Evolutionary conservation across 2,113 vertebrate genomes (phyloP), one percentile per base, ranked within the genome.

Genomic region (Campylomormyrus tamandua): DNA sequence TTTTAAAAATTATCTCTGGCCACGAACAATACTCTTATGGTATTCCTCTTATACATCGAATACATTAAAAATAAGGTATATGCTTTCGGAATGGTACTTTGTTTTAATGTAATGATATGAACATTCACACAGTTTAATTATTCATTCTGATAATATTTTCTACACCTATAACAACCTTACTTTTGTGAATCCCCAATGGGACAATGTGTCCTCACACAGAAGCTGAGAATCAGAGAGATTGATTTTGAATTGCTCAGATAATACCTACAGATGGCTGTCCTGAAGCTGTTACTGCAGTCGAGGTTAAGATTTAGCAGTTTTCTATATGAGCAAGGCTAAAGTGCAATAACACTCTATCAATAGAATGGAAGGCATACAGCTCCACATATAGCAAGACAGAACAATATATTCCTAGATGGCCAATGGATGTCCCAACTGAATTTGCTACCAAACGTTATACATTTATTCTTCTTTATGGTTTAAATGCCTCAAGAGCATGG

Each of bases 161-260:
- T 70, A 31, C n/a, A 70, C 62, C 5, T 48, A 21, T 87, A 52
- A 31, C 49, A 86, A 48, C n/a, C 83, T 46, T 15, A 87, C 24
- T 31, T 87, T 52, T n/a, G 19, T 58, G 89, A 45, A 52, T 66
- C 66, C 53, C 86, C 85, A 45, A 83, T 45, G 48, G 85, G 86
- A 66, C 58, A 58, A 11, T 11, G 46, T 53, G 86, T 92, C 90
- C 90, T 92, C 91, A 84, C 80, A 85, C 66, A 87, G 85, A 53
- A 89, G 56, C 88, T 48, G 87, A 88, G 83, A 90, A 90, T 90
- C 89, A 74, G 56, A 91, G 39, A 77, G 52, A 92, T 91, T 89
- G 88, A 91, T 91, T 93, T 88, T 83, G 87, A 90, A 93, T 92
- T 88, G 84, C 83, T 86, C 91, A 83, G 90, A 90, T 92, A 90